Evolutionary conservation across 1,140 invertebrate genomes (phyloP), one percentile per base, ranked within the genome.

Genomic region (Drosophila watanabei): DNA sequence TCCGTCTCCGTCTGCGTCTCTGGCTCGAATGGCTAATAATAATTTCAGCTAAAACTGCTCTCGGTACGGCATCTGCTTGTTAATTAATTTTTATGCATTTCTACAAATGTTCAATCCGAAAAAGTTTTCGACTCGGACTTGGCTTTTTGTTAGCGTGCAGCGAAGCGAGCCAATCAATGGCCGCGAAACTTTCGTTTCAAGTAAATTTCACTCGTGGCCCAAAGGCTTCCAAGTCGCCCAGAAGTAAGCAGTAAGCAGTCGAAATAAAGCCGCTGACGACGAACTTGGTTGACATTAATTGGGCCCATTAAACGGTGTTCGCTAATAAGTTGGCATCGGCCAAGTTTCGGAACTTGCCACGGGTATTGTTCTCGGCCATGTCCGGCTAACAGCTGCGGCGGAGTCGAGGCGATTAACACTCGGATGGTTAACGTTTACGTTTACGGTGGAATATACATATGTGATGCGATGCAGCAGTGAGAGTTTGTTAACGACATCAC

Each of bases 81-180:
- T 89, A 88, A 88, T 88, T 88, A 88, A 90, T 82, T 89, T 89
- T 90, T 90, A 89, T 89, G 82, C 81, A 89, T 82, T 90, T 90
- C 66, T 52, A 90, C 85, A 79, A 86, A 82, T 90, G 78, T 85
- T 90, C 77, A 70, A 84, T 89, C 70, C 81, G 62, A 78, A 77
- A 82, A 85, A 87, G 60, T 82, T 80, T 79, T 70, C 60, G 63
- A 59, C 73, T 48, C 58, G 73, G 43, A 59, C 51, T 64, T 70
- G 43, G 68, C 39, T 48, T 64, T 84, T 63, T 69, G 54, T 80
- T 84, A 35, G 78, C 81, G 72, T 84, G 81, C 82, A 84, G 35
- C 81, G 77, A 62, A 80, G 81, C 81, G 81, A 57, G 64, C 59
- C 78, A 86, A 84, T 85, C 82, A 79, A 82, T 86, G 60, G 61